Conservation (phyloP, 2,797 vertebrate species). For the Danio choprae region DNA sequence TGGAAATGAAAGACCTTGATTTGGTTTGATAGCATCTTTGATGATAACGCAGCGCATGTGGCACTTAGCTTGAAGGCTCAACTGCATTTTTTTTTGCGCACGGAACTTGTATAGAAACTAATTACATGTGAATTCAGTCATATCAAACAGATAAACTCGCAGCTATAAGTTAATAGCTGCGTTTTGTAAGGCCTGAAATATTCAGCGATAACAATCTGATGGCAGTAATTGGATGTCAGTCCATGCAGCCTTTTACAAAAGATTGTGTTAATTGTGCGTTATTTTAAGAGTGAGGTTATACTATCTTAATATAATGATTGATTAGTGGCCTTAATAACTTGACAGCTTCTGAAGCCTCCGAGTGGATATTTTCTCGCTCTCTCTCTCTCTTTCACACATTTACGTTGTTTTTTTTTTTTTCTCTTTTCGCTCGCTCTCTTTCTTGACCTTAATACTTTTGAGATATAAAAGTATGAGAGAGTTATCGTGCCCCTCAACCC, state of each 20-base stretch:
- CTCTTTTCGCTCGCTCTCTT: slow-evolving; percentile 22
- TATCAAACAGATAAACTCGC: not conserved
- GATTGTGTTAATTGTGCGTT: slow-evolving; percentile 42
- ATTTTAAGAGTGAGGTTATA: slow-evolving; percentile 49
- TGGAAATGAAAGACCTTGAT: slow-evolving; percentile 35
- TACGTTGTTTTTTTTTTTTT: slow-evolving; percentile 25
- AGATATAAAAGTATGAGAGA: slow-evolving; percentile 27
- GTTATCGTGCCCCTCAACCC: slow-evolving; percentile 4
- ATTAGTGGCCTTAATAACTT: slow-evolving; percentile 48
- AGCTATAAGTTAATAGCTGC: not conserved
- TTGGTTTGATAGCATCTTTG: slow-evolving; percentile 31
- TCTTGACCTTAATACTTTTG: slow-evolving; percentile 40
- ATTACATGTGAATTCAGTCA: slow-evolving; percentile 21
- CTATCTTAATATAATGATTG: slow-evolving; percentile 54
- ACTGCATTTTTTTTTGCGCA: slow-evolving; percentile 2
- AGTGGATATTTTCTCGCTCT: not conserved
- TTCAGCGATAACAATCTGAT: slow-evolving; percentile 35
- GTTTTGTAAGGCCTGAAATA: slow-evolving; percentile 35
- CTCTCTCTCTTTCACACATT: not conserved
- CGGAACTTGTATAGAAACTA: slow-evolving; percentile 9
- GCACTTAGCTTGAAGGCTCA: slow-evolving; percentile 13
- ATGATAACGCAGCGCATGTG: slow-evolving; percentile 12
- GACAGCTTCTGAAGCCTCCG: slow-evolving; percentile 28
- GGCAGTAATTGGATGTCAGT: slow-evolving; percentile 46
- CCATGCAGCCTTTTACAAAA: slow-evolving; percentile 20